Conservation (phyloP, 2,888 invertebrate species). For the Lampropteryx suffumata region DNA sequence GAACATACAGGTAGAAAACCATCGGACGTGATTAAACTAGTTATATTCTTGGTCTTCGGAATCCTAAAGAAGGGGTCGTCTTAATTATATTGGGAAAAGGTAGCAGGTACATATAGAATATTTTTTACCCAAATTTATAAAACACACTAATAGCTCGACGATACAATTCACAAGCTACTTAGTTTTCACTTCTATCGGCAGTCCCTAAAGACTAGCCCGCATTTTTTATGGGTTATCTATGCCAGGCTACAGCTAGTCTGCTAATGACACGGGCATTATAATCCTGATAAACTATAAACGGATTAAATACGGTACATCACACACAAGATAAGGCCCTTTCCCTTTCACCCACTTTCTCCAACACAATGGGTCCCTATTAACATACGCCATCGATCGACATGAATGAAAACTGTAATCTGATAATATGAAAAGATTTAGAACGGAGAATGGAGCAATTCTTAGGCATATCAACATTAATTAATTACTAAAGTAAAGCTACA, state of each 20-base stretch:
- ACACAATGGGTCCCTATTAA: conserved; percentile 35
- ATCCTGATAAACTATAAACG: conserved; percentile 11
- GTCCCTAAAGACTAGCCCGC: too few species aligned
- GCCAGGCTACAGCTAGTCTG: not conserved
- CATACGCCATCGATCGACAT: conserved; percentile 33
- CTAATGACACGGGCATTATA: not conserved
- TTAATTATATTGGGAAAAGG: too few species aligned
- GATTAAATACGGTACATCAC: conserved; percentile 21
- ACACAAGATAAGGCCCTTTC: conserved; percentile 32
- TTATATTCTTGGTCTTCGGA: too few species aligned
- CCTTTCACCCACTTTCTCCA: conserved; percentile 34
- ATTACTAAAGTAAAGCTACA: not conserved
- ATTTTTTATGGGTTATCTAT: too few species aligned
- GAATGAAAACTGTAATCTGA: conserved; percentile 23
- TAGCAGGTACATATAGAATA: too few species aligned
- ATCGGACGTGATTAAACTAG: too few species aligned
- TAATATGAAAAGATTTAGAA: conserved; percentile 11
- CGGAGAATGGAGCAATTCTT: conserved; percentile 1
- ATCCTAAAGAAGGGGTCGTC: too few species aligned
- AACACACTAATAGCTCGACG: too few species aligned
- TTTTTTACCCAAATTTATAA: too few species aligned
- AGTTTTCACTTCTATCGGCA: too few species aligned
- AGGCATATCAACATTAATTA: not conserved
- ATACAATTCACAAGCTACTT: too few species aligned
- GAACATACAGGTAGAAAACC: too few species aligned